Evolutionary conservation across 2,888 invertebrate species (phyloP), one percentile per base, ranked within the genome.

Genomic region (Microctonus brassicae): DNA sequence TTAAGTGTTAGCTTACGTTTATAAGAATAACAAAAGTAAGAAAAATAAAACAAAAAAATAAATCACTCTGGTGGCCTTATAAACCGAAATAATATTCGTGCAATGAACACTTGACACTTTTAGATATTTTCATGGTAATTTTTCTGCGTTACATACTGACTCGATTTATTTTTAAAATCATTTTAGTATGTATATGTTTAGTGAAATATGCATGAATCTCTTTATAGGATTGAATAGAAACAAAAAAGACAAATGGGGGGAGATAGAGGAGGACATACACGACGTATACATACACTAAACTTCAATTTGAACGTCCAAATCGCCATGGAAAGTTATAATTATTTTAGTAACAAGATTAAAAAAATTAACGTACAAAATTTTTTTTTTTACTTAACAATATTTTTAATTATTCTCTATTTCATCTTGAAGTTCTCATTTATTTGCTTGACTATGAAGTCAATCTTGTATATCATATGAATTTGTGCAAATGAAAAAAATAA

Each of bases 61-160:
- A 84, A 86, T 86, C 84, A 85, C 86, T 85, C 82, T 84, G 84
- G 86, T 86, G 86, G 87, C 87, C 87, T 87, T 87, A 86, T 80
- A 81, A 85, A 82, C 84, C 83, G 2, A 84, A 82, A 83, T 83
- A 82, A 83, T 85, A 83, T 83, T 81, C 60, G 71, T 82, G 82
- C 80, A 82, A 47, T 47, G 20, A 81, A 82, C 80, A 81, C 78
- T 79, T 78, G 79, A 78, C 80, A 80, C 82, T 84, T 84, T 83
- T 81, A 79, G 75, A 71, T 47, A 47, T 75, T 73, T 65, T 70
- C 36, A 64, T 70, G 75, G 69, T 74, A 75, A 71, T 66, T 70
- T 29, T 53, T 63, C 26, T 66, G 5, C 34, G 60, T 33, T 60
- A 34, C 20, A 26, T 5, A 64, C 57, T 24, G 47, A 42, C 22